Base-by-base conservation (phyloP, 2,888 invertebrate genomes). In the Steinernema scapterisci region DNA sequence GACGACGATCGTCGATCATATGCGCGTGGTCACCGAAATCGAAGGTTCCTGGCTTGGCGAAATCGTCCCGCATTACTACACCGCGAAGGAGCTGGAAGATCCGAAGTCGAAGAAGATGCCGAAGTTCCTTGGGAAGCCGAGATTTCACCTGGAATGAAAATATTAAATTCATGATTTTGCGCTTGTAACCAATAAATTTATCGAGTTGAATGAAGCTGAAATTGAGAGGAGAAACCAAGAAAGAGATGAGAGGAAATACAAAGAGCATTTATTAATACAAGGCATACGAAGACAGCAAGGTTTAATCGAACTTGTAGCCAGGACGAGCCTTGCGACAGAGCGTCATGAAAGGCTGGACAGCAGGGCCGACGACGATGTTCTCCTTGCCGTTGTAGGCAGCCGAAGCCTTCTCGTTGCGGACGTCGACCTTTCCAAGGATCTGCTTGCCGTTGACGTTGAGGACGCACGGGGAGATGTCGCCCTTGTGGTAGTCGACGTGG, bases 61-160 rank as follows among this genome's bases (percentile, higher is more conserved):
- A 90, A 97, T 97, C 0, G 99, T 99, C 0, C 99, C 99, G 9
- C 97, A 99, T 90, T 99, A 97, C 89, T 99, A 97, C 88, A 95
- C 96, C 89, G 91, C 93, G 5, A 95, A 93, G 88, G 97, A 99
- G 88, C 89, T 99, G 71, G 97, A 97, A 89, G 97, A 97, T 90
- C 85, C 87, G 19, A 93, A 94, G 0, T 94, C 93, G 87, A 97
- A 95, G 88, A 99, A 97, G 89, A 95, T 97, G 95, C 97, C 97
- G 0, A 97, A 97, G 75, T 80, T 81, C 70, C 77, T 78, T 11
- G 86, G 86, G 71, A 86, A 86, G 72, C 79, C 85, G 27, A 84
- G 81, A 21, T n/a, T n/a, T n/a, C n/a, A n/a, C n/a, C n/a, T n/a
- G n/a, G n/a, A n/a, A n/a, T n/a, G n/a, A n/a, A n/a, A n/a, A n/a